Base-by-base conservation (phyloP, 1,140 invertebrate species). In the Neelides sp. region DNA sequence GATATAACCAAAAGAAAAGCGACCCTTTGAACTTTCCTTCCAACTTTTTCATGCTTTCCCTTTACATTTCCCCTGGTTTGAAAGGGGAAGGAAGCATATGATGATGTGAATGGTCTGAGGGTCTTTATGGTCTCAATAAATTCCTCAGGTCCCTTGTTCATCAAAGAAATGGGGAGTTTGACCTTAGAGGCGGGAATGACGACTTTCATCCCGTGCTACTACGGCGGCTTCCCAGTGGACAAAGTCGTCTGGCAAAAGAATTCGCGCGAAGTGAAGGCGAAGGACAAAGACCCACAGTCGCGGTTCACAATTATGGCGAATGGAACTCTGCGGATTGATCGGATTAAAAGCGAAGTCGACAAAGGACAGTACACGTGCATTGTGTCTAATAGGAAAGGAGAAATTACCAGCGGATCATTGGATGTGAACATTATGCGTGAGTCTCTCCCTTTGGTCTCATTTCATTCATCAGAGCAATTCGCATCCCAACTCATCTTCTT, bases 321-420 rank as follows among this genome's bases (percentile, higher is more conserved):
- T 49, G 71, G 71, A 13, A 67, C 66, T 0, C 61, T 75, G 3
- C 63, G 65, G 22, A 71, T 75, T 35, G 61, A 69, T 10, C 65
- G 68, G 28, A 66, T 74, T 5, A 67, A 70, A 50, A 64, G 65
- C 40, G 45, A 57, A 8, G 52, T 63, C 27, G 73, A 74, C 61
- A 65, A 66, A 10, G 73, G 73, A 1, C 49, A 61, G 19, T 75
- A 75, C 56, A 65, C 64, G 1, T 75, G 73, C 54, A 62, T 62
- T 1, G 71, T 71, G 0, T 62, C 59, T n/a, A 70, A 71, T 58
- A 57, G 64, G 12, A 64, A 69, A 41, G 67, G 65, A 1, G 63
- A 63, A 48, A 54, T 57, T 23, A 63, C 65, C 13, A 54, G 61
- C n/a, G 57, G 63, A 23, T 52, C 49, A 1, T 58, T 61, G 3